Evolutionary conservation across 2,888 invertebrate genomes (phyloP).

Genomic region (Acanthopleura granulata): DNA sequence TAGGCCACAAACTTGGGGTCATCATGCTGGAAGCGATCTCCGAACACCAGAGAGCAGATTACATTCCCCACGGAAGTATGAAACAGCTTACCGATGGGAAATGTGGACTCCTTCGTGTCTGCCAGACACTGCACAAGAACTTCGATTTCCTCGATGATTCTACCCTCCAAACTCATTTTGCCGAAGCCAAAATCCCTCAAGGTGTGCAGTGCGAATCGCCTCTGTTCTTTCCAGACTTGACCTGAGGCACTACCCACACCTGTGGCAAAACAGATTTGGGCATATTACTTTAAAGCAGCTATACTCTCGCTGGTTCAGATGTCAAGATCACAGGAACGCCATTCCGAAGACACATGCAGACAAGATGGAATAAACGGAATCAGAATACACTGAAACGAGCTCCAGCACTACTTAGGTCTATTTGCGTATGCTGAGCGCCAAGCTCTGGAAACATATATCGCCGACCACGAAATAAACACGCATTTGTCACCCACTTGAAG

Average conservation of each 20-base stretch:
- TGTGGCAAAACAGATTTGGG: neutral
- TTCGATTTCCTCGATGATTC: constrained; percentile 1
- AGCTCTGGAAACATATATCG: no score
- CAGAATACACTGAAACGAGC: no score
- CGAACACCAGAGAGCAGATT: constrained; percentile 3
- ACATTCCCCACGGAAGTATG: neutral
- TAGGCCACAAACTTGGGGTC: neutral
- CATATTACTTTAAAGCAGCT: no score
- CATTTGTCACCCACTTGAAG: no score
- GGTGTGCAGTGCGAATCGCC: neutral
- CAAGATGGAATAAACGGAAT: no score
- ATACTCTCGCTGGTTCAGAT: no score
- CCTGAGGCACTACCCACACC: neutral
- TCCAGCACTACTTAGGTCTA: no score
- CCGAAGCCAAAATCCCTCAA: constrained; percentile 15
- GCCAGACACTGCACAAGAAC: neutral
- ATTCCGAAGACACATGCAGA: no score
- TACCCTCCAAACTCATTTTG: constrained; percentile 9
- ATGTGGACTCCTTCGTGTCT: neutral
- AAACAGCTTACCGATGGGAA: neutral
- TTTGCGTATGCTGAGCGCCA: no score
- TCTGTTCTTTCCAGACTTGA: neutral
- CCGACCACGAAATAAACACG: no score
- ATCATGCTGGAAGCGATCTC: neutral
- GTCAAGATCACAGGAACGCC: no score